These are phyloP conservation scores for Teleopsis dalmanni DNA, from an alignment of 1,140 invertebrate species.

Conservation along the genomic window DNA sequence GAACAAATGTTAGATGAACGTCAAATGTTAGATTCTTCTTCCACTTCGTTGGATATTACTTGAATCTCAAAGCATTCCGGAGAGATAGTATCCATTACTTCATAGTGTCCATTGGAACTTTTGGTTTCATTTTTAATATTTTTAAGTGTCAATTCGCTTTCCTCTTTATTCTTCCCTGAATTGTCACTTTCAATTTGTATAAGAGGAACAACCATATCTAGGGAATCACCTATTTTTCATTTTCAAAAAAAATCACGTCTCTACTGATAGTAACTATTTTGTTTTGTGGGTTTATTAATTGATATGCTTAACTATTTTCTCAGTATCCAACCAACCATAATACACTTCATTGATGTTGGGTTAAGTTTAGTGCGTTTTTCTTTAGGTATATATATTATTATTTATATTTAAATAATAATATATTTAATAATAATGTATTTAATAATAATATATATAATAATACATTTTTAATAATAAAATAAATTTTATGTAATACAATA, in stretches of 20 bases:
- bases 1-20: not conserved
- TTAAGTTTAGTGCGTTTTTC: slow-evolving; percentile 22
- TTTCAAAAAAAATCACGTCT: slow-evolving; percentile 27
- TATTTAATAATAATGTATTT: no score
- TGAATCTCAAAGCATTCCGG: no score
- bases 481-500: no score
- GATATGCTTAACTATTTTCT: slow-evolving; percentile 25
- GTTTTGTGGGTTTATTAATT: slow-evolving; percentile 22
- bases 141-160: not conserved
- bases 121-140: no score
- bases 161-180: not conserved
- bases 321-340: slow-evolving; percentile 33
- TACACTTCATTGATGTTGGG: slow-evolving; percentile 17
- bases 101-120: no score
- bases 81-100: no score
- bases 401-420: slow-evolving; percentile 9
- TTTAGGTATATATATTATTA: slow-evolving; percentile 17
- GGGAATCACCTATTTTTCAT: not conserved
- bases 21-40: not conserved
- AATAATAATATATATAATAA: no score
- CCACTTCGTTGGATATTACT: not conserved
- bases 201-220: not conserved
- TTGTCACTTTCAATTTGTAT: not conserved
- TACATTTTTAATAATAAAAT: no score
- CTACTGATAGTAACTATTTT: slow-evolving; percentile 24